Evolutionary conservation across 2,797 vertebrate species (phyloP).

Genomic region (Muscicapa striata): DNA sequence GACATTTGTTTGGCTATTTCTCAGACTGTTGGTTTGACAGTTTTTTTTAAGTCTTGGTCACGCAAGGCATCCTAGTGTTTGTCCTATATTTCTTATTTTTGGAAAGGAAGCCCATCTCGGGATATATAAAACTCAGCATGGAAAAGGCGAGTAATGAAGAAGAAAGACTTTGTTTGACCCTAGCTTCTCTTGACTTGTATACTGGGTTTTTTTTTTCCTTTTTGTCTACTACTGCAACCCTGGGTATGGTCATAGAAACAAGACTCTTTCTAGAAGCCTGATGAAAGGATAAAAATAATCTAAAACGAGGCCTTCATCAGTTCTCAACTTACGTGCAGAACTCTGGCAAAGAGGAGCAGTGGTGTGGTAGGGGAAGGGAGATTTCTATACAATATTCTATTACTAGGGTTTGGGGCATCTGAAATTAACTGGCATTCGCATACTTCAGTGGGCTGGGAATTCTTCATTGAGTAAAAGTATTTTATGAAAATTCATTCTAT

Average conservation of each 20-base stretch:
- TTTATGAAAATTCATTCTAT: not conserved
- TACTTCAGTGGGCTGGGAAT: not conserved
- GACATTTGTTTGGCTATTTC: constrained; percentile 8
- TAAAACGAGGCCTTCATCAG: not conserved
- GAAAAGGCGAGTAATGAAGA: not conserved
- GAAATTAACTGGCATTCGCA: not conserved
- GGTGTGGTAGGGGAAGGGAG: not conserved
- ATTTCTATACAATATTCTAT: not conserved
- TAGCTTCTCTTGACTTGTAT: not conserved
- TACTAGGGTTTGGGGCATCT: not conserved
- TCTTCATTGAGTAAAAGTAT: not conserved
- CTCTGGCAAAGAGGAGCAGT: not conserved
- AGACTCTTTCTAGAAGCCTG: not conserved
- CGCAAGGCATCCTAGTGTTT: not conserved
- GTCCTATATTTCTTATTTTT: not conserved
- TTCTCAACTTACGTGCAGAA: not conserved
- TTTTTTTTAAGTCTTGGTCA: not conserved
- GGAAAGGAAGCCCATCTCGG: not conserved
- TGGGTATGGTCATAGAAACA: not conserved
- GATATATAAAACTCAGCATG: not conserved
- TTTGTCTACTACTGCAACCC: not conserved
- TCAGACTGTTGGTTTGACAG: not conserved
- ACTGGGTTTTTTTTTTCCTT: not conserved
- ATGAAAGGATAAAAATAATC: not conserved
- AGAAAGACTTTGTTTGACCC: not conserved